phyloP scores from a whole-genome alignment of 2,113 vertebrate species.

The Sylvilagus bachmani region DNA sequence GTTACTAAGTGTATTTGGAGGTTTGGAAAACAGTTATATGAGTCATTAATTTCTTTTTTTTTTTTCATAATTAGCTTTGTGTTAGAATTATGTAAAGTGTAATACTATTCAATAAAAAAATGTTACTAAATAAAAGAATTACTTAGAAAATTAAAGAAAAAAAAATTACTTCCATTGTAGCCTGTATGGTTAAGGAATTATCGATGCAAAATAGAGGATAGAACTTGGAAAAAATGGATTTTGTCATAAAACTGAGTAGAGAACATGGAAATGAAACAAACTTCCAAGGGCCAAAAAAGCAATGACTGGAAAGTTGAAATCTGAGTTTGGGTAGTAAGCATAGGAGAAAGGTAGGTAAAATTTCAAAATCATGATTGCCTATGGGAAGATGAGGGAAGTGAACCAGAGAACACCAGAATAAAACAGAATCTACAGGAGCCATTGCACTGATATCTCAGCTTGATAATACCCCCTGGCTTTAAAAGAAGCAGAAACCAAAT shows the following conservation, averaged over 20 bases:
- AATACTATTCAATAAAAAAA: not conserved
- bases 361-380: not conserved
- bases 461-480: not conserved
- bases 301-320: not conserved
- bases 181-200: not conserved
- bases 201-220: not conserved
- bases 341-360: not conserved
- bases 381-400: not conserved
- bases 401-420: not conserved
- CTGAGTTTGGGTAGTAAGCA: not conserved
- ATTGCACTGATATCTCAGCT: not conserved
- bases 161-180: not conserved
- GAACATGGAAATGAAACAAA: not conserved
- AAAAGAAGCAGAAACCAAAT: not conserved
- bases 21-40: not conserved
- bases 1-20: not conserved
- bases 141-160: not conserved
- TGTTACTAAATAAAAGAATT: not conserved
- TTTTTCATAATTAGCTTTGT: not conserved
- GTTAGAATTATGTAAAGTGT: not conserved
- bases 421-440: not conserved
- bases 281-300: not conserved
- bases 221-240: not conserved
- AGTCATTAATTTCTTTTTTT: conserved; percentile 11
- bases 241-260: not conserved